These are phyloP conservation scores for Virgularia gustaviana DNA, from an alignment of 92 coral and sea anemone species.

Conservation along the genomic window DNA sequence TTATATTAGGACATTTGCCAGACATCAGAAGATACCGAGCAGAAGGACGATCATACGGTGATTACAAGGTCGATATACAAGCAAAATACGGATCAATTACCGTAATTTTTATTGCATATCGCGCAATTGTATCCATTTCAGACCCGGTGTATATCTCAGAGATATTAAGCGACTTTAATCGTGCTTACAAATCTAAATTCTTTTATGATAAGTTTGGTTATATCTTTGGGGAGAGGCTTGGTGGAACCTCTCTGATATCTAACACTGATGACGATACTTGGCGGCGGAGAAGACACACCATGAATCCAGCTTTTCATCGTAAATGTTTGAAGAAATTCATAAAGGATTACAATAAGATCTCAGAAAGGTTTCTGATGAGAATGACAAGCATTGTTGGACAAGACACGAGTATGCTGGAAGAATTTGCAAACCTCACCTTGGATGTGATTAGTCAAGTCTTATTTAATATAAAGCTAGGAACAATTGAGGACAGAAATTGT, in stretches of 20 bases:
- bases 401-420: constrained; percentile 56
- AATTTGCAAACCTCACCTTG: constrained; percentile 67
- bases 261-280: constrained; percentile 55
- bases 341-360: constrained; percentile 61
- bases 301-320: constrained; percentile 82
- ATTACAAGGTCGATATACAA: constrained; percentile 23
- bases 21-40: constrained; percentile 28
- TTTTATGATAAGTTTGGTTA: constrained; percentile 24
- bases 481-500: constrained; percentile 46
- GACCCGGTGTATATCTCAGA: constrained; percentile 49
- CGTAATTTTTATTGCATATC: constrained; percentile 45
- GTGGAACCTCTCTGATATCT: constrained; percentile 52
- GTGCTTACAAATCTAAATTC: neutral
- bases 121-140: constrained; percentile 35
- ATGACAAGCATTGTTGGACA: constrained; percentile 51
- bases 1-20: constrained; percentile 53
- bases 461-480: constrained; percentile 58
- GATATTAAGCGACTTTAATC: constrained; percentile 38
- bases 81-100: constrained; percentile 52
- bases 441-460: constrained; percentile 86
- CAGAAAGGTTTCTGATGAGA: constrained; percentile 55
- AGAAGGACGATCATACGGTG: neutral
- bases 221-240: constrained; percentile 46
- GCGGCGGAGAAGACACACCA: constrained; percentile 59
- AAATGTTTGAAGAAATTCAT: constrained; percentile 66